phyloP scores from a whole-genome alignment of 2,113 vertebrate genomes.

The Condylura cristata region DNA sequence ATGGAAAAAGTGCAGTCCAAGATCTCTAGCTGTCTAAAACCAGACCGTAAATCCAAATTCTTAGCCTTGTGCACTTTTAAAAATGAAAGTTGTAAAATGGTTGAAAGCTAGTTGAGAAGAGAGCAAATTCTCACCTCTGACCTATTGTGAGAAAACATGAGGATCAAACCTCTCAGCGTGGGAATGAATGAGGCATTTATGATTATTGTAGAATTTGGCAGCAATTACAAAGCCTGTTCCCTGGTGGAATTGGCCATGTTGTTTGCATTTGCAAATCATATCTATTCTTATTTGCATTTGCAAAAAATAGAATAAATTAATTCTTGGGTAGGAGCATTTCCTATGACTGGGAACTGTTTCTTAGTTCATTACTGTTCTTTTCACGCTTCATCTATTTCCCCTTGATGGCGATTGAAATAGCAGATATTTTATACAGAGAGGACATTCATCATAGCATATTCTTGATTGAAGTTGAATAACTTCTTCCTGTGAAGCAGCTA shows the following conservation, averaged over 20 bases:
- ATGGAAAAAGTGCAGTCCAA: neutral
- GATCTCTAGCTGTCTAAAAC: neutral
- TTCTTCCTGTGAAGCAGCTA: neutral
- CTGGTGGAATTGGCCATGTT: neutral
- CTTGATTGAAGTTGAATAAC: neutral
- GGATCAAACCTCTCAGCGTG: neutral
- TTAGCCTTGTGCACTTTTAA: neutral
- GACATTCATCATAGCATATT: neutral
- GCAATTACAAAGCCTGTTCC: neutral
- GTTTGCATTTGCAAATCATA: neutral
- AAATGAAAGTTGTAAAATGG: neutral
- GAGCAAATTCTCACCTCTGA: neutral
- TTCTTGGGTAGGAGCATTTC: neutral
- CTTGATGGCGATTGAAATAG: neutral
- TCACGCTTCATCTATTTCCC: neutral
- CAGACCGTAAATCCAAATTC: neutral
- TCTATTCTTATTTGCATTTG: conserved; percentile 59
- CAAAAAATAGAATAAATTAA: neutral
- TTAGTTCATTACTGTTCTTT: neutral
- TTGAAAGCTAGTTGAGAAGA: neutral
- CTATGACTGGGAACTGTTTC: neutral
- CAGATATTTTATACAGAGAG: conserved; percentile 15
- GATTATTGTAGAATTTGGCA: conserved; percentile 40
- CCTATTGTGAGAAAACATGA: neutral
- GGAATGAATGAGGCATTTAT: conserved; percentile 28